Percentiles rank a stretch among this genome's conserved stretches.
Evolutionary conservation across 1,140 invertebrate species (phyloP).

Genomic region (Colletes gigas): DNA sequence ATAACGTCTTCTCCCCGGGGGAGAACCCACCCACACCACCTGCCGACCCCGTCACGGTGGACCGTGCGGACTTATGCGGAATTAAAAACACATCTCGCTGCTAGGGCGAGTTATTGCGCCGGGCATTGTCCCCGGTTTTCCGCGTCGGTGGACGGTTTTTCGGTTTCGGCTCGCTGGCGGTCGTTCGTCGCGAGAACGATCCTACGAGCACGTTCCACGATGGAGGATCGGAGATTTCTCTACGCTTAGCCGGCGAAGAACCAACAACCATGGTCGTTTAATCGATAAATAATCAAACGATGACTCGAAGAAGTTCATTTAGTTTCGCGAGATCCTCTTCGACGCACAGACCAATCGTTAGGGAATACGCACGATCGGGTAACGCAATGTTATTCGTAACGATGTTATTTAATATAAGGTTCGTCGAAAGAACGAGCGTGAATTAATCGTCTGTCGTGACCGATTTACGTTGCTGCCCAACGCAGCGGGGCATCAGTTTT

Average conservation of each 20-base stretch:
- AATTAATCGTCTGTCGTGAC: conserved; percentile 36
- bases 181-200: not conserved
- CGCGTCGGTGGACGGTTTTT: conserved; percentile 48
- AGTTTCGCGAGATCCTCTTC: no score
- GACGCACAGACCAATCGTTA: no score
- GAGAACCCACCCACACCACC: conserved; percentile 56
- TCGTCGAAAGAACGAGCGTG: not conserved
- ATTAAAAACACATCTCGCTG: conserved; percentile 79
- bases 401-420: not conserved
- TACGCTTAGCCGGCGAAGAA: no score
- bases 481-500: conserved; percentile 51
- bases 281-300: no score
- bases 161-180: not conserved
- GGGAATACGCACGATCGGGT: no score
- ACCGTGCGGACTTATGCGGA: conserved; percentile 76
- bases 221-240: not conserved
- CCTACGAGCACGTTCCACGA: not conserved
- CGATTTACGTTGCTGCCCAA: conserved; percentile 11
- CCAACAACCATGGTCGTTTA: no score
- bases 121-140: conserved; percentile 57
- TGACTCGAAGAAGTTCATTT: no score
- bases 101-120: conserved; percentile 60
- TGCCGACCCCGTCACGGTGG: conserved; percentile 23
- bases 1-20: conserved; percentile 78
- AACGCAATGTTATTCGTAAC: no score